Base-by-base conservation (phyloP, 2,888 invertebrate species). In the Ichneumoninae sp. region DNA sequence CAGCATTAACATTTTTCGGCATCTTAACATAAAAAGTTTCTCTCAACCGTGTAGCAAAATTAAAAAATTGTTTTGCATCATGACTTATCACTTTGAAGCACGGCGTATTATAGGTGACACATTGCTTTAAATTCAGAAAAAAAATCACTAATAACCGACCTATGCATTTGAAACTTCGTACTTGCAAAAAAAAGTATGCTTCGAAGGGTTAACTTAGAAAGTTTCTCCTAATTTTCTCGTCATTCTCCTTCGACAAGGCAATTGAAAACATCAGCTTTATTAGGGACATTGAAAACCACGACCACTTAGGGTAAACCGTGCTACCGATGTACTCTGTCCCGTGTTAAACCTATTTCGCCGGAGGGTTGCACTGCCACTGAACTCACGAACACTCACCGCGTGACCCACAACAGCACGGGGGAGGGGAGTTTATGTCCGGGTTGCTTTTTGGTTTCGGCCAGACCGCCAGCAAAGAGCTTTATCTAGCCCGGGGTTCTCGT, bases 361-460 rank as follows among this genome's bases (percentile, higher is more conserved):
- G 16, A 65, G 65, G 75, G 62, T 47, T 47, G 62, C n/a, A 36
- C 50, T 44, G 19, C 47, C 62, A 62, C 60, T 13, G 62, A 47
- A 62, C 74, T 74, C 62, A 47, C 74, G 30, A 74, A 74, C 60
- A 60, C 47, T 47, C 57, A 72, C 72, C 62, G 74, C 74, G 74
- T 33, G 74, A 62, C 8, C 44, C 74, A 60, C 30, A 47, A 74
- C 74, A 62, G 44, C 60, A 22, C 10, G 57, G 13, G 26, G 26
- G 10, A 8, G 57, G 57, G 26, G 1, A 10, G 54, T 22, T 22
- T 22, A 30, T 33, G 47, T 36, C 54, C 26, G 79, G 62, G 72
- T 76, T 68, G 72, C 72, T 54, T 72, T 84, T 81, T 77, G 77
- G 74, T 81, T 81, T 83, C 60, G 76, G 70, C 54, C 62, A 65